Evolutionary conservation across 2,888 invertebrate species (phyloP).

Genomic region (Horisme vitalbata): DNA sequence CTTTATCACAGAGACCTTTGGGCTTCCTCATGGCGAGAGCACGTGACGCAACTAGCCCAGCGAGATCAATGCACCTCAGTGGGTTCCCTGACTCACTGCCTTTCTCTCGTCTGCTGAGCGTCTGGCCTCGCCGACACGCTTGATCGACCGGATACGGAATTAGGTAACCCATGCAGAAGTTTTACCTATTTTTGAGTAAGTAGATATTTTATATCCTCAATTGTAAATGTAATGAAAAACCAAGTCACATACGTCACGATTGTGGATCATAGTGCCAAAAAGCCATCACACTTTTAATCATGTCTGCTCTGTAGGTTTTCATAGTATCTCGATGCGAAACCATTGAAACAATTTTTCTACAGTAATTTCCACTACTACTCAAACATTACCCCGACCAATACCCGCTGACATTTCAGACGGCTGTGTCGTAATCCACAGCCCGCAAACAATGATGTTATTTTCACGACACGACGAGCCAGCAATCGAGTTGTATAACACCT

Average conservation of each 20-base stretch:
- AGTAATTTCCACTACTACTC: neutral
- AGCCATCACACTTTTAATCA: too few species aligned
- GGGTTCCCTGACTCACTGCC: constrained; percentile 51
- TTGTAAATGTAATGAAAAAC: too few species aligned
- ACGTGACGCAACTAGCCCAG: constrained; percentile 41
- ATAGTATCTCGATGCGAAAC: neutral
- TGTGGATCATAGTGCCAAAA: too few species aligned
- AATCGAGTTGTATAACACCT: constrained; percentile 19
- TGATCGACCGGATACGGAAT: constrained; percentile 22
- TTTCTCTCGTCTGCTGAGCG: constrained; percentile 70
- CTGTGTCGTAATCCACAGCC: constrained; percentile 24
- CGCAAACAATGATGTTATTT: constrained; percentile 29
- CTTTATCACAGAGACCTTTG: constrained; percentile 10
- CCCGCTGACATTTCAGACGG: constrained; percentile 29
- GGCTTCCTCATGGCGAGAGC: constrained; percentile 16
- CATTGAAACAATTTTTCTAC: neutral
- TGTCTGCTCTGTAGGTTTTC: too few species aligned
- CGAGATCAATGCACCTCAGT: constrained; percentile 49
- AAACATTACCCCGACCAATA: constrained; percentile 15
- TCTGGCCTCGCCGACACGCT: constrained; percentile 49
- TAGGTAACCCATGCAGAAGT: constrained; percentile 28
- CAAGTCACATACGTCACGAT: too few species aligned
- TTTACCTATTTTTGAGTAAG: constrained; percentile 1
- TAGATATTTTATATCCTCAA: neutral
- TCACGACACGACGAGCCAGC: constrained; percentile 17